Base-by-base conservation (phyloP, 2,797 vertebrate genomes). In the Hoplostethus atlanticus region DNA sequence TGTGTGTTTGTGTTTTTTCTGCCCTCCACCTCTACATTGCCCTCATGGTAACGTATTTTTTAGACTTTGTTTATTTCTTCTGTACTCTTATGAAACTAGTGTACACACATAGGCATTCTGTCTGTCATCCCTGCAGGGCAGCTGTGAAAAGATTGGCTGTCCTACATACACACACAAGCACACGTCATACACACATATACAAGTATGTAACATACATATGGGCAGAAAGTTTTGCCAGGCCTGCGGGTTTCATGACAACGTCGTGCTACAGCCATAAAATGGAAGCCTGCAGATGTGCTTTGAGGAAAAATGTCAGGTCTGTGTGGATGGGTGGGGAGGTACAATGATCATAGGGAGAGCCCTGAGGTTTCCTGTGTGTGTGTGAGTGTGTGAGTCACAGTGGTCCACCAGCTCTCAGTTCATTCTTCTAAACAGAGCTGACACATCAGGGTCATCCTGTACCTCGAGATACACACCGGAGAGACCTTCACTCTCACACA, bases 381-480 rank as follows among this genome's bases (percentile, higher is more conserved):
- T 79, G 58, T 68, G 68, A 31, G 65, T 56, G 55, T 51, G 63
- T 76, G 85, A 77, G 77, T 91, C 86, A 91, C 10, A 7, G 86
- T 86, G 82, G 81, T 81, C 91, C 77, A 91, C 89, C 84, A 82
- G 86, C 71, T 82, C 51, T 81, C 56, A 3, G 21, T 77, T 79
- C 59, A 11, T 81, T 81, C 79, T 85, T 84, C 73, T 94, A 90
- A 93, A 64, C 68, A 67, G 80, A 89, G 81, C 63, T 90, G 93
- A 94, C 92, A 92, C 90, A 93, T 89, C 80, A 70, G 90, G 93
- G 92, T 92, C 90, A 87, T 65, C 73, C 50, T 82, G 68, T 78
- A 89, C 91, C 90, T 86, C 81, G 1, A 90, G 92, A 91, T 80
- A 85, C 85, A 84, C 86, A 89, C 89, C 65, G 66, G 71, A 77